Conservation (phyloP, 2,888 invertebrate genomes). For the Pseudococcus jackbeardsleyi region DNA sequence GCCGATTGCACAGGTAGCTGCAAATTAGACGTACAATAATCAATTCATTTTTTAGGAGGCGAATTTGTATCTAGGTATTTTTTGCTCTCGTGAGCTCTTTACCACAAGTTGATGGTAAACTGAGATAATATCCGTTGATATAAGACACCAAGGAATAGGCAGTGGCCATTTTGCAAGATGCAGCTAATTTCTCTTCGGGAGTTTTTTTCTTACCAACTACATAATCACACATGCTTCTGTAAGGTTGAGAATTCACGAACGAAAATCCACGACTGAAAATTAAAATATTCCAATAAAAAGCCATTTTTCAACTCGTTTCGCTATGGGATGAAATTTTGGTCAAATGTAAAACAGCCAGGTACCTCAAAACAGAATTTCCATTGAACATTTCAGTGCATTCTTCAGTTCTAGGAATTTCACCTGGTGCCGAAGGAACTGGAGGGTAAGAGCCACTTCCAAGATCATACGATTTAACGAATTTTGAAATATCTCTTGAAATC, state of each 20-base stretch:
- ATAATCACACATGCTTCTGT: slow-evolving; percentile 57
- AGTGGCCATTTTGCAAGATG: slow-evolving; percentile 78
- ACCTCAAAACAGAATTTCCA: slow-evolving; percentile 58
- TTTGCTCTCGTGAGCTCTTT: slow-evolving; percentile 67
- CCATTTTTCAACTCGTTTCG: neutral
- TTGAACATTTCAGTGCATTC: slow-evolving; percentile 55
- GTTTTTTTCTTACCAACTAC: slow-evolving; percentile 70
- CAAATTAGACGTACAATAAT: neutral
- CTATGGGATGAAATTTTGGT: neutral
- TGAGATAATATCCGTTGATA: slow-evolving; percentile 74
- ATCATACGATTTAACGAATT: slow-evolving; percentile 57
- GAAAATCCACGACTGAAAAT: slow-evolving; percentile 68
- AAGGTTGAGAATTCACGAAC: slow-evolving; percentile 40
- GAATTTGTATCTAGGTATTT: too few relatives aligned
- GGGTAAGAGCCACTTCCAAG: slow-evolving; percentile 18
- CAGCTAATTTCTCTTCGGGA: slow-evolving; percentile 72
- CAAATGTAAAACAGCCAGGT: neutral
- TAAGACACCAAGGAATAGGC: slow-evolving; percentile 79
- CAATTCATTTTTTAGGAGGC: too few relatives aligned
- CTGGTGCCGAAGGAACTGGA: neutral
- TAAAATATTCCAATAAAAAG: too few relatives aligned
- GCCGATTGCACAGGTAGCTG: slow-evolving; percentile 36
- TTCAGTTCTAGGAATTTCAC: neutral
- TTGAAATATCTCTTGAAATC: slow-evolving; percentile 48
- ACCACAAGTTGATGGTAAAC: slow-evolving; percentile 78